These are phyloP conservation scores for Pectinophora gossypiella DNA, from an alignment of 1,140 invertebrate species.

Conservation along the genomic window DNA sequence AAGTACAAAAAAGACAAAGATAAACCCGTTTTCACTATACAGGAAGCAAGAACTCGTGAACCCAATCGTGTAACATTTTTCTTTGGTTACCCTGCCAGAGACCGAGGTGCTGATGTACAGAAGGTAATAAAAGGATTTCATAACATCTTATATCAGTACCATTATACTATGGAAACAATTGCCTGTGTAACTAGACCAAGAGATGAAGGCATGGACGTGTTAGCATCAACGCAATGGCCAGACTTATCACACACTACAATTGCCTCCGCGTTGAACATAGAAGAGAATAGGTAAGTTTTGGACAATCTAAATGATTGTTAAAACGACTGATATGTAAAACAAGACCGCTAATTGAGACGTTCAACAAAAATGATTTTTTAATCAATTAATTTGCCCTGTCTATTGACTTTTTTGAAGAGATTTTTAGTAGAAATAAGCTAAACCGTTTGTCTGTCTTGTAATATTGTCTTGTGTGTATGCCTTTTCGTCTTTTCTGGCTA, in stretches of 20 bases:
- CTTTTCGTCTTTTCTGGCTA: no score
- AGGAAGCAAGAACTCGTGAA: conserved; percentile 29
- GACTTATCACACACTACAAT: conserved; percentile 76
- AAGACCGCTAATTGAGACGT: no score
- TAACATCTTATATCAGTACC: conserved; percentile 41
- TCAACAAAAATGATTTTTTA: neutral
- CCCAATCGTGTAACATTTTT: conserved; percentile 22
- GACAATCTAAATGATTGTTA: no score
- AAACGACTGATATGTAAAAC: no score
- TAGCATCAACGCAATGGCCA: conserved; percentile 78
- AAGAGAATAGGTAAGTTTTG: conserved; percentile 40
- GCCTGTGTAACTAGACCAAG: conserved; percentile 76
- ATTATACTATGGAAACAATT: conserved; percentile 74
- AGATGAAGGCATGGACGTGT: conserved; percentile 80
- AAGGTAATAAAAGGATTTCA: conserved; percentile 39
- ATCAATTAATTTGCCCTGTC: neutral
- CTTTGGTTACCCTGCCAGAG: conserved; percentile 12
- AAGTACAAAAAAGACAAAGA: conserved; percentile 71
- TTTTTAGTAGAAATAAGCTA: no score
- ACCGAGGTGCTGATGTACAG: conserved; percentile 44
- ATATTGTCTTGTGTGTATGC: no score
- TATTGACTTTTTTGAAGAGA: no score
- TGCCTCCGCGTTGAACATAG: conserved; percentile 70
- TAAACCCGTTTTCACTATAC: conserved; percentile 39
- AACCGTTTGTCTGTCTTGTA: no score